Evolutionary conservation across 2,113 vertebrate genomes (phyloP).

Genomic region (Grantiella picta): DNA sequence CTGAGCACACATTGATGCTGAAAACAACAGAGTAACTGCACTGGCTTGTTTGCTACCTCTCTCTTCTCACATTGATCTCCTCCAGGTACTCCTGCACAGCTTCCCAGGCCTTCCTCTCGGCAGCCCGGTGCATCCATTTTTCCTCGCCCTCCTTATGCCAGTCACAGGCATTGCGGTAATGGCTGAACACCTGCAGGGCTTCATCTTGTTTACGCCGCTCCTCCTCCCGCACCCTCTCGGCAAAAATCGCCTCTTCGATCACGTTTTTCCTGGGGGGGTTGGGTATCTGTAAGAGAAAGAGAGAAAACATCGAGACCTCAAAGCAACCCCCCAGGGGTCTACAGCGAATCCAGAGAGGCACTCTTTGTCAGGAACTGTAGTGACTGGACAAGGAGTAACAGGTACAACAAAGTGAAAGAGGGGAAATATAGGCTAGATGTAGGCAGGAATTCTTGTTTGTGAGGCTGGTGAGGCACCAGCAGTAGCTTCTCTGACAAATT

Average conservation of each 20-base stretch:
- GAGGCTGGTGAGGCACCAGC: fast-evolving
- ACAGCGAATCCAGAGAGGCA: not conserved
- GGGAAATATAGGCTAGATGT: too few relatives aligned
- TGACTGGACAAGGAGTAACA: not conserved
- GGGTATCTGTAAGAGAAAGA: constrained; percentile 63
- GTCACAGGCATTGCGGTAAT: not conserved
- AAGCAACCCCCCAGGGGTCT: not conserved
- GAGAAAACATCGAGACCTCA: not conserved
- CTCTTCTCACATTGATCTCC: constrained; percentile 70
- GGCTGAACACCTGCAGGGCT: not conserved
- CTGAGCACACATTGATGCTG: not conserved
- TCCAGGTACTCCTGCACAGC: constrained; percentile 66
- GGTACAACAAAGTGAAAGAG: not conserved
- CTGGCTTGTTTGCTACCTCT: constrained; percentile 68
- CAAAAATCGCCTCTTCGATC: not conserved
- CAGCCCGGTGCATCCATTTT: constrained; percentile 35
- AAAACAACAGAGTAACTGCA: not conserved
- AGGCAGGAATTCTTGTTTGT: not conserved
- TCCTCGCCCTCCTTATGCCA: constrained; percentile 70
- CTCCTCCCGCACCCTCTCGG: not conserved
- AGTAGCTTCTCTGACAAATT: fast-evolving
- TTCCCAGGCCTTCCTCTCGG: constrained; percentile 57
- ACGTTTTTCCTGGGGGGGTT: not conserved
- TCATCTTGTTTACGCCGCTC: fast-evolving
- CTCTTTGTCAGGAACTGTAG: not conserved